Base-by-base conservation (phyloP, 2,888 invertebrate species). In the Poecilus cupreus region DNA sequence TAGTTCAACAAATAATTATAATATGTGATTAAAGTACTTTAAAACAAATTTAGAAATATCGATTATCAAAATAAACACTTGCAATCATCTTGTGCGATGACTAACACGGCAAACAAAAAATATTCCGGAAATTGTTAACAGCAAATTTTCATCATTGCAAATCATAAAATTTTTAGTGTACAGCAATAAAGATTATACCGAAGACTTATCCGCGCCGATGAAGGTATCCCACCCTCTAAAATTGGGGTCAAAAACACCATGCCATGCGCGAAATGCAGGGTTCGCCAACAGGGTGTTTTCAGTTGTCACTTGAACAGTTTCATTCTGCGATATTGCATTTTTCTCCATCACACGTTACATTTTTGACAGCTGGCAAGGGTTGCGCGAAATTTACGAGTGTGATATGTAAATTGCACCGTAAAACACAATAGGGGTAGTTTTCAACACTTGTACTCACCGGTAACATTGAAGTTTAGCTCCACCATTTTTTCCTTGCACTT, bases 401-500 rank as follows among this genome's bases (percentile, higher is more conserved):
- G 54, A 8, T 51, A 75, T 75, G 75, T 22, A 76, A 76, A 76
- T 78, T 13, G 18, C 43, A 18, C 8, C 24, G n/a, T 8, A n/a
- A 32, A 57, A 26, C 22, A 26, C 51, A 46, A 54, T 6, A 72
- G 18, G 39, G 72, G 80, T 39, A 24, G 32, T 32, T 32, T 32
- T 32, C 32, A 68, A 24, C 10, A 60, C 18, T 37, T 26, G 6
- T 43, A 78, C 72, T 54, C 54, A 80, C 80, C 80, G 24, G 37
- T 70, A 11, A 37, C 18, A 43, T 54, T 80, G 24, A 80, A 80
- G 54, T 80, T 80, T 8, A 88, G 85, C 82, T 88, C 86, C 74
- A 88, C 88, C 88, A 88, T 88, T 80, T 75, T 85, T 82, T 32
- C 76, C 80, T 46, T 68, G 20, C 84, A 85, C 82, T 84, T 82